phyloP scores from a whole-genome alignment of 2,797 vertebrate species.

The Eutrigla gurnardus region DNA sequence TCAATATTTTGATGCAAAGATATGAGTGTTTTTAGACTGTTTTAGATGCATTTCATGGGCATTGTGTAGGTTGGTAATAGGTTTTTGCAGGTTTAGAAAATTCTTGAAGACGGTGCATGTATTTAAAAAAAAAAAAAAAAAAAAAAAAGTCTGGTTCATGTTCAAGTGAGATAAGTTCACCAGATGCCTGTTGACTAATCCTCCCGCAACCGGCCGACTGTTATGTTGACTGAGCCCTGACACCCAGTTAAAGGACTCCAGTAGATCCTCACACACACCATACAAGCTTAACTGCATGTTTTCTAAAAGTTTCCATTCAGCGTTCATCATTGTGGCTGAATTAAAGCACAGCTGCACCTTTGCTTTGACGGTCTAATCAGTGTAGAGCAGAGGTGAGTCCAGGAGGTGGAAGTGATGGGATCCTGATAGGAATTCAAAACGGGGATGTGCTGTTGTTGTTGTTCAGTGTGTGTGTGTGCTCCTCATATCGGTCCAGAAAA shows the following conservation, averaged over 20 bases:
- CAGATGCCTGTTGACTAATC: slow-evolving; percentile 1
- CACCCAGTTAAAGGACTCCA: background rate
- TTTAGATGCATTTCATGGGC: slow-evolving; percentile 26
- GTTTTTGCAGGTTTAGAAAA: slow-evolving; percentile 26
- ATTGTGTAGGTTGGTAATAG: slow-evolving; percentile 20
- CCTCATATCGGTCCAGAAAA: slow-evolving; percentile 45
- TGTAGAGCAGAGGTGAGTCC: slow-evolving; percentile 1
- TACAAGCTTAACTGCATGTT: background rate
- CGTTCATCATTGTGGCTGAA: background rate
- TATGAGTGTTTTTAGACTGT: slow-evolving; percentile 8
- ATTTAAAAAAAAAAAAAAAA: background rate
- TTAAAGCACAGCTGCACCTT: slow-evolving; percentile 6
- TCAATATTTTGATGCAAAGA: slow-evolving; percentile 44
- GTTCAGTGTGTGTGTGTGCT: slow-evolving; percentile 45
- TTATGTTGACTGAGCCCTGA: background rate
- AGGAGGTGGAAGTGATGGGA: background rate
- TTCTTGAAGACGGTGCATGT: background rate
- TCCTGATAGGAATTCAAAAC: slow-evolving; percentile 7
- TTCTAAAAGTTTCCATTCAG: background rate
- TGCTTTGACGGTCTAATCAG: background rate
- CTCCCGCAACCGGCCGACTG: background rate
- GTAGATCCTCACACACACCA: background rate
- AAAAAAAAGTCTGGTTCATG: background rate
- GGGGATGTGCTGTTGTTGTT: slow-evolving; percentile 9
- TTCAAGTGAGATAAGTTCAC: slow-evolving; percentile 5